These are phyloP conservation scores for Sebastes cheni DNA, from an alignment of 2,797 vertebrate species.

Conservation along the genomic window DNA sequence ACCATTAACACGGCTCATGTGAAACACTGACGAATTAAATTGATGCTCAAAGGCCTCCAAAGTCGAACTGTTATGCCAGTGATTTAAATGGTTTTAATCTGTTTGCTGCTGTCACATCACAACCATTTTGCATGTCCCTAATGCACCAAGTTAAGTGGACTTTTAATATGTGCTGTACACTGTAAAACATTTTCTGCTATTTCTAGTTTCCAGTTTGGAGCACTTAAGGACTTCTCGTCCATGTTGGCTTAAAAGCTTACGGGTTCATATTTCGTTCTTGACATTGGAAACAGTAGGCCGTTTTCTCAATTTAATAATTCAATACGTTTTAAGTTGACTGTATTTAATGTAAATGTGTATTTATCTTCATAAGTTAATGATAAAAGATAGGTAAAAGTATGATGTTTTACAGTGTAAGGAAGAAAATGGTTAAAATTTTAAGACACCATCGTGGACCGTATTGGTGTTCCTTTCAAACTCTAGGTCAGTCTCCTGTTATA, in stretches of 20 bases:
- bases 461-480: background rate
- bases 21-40: background rate
- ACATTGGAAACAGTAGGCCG: background rate
- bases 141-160: background rate
- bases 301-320: background rate
- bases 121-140: background rate
- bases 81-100: background rate
- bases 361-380: background rate
- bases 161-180: background rate
- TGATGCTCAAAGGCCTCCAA: slow-evolving; percentile 8
- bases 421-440: background rate
- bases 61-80: background rate
- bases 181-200: background rate
- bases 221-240: background rate
- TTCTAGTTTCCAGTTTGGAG: background rate
- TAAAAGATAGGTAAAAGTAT: background rate
- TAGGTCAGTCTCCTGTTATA: background rate
- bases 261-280: background rate
- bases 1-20: background rate
- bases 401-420: background rate
- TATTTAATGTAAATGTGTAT: background rate
- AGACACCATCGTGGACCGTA: background rate
- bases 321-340: background rate
- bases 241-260: background rate
- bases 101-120: background rate